These are phyloP conservation scores for Danio choprae DNA, from an alignment of 2,797 vertebrate genomes.

Conservation along the genomic window DNA sequence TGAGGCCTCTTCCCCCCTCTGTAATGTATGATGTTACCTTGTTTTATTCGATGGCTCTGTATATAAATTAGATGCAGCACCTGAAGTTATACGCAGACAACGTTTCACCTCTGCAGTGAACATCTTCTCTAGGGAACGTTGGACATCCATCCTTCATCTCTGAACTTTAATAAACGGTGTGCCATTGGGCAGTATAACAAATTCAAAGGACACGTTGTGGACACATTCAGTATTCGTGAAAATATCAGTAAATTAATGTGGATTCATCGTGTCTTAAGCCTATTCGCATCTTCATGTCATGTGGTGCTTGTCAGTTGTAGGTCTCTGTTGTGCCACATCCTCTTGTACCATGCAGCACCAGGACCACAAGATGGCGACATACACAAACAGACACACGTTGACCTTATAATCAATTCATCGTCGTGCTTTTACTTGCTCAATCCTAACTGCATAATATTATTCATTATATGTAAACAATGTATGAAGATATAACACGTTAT, in stretches of 20 bases:
- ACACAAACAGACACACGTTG: not conserved
- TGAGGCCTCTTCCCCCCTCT: slow-evolving; percentile 31
- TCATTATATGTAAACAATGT: not conserved
- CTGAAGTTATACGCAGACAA: slow-evolving; percentile 68
- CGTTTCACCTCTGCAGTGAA: not conserved
- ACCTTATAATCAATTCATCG: not conserved
- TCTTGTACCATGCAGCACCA: not conserved
- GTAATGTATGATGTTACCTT: slow-evolving; percentile 62
- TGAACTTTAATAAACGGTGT: not conserved
- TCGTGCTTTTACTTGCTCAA: not conserved
- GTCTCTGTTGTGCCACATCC: not conserved
- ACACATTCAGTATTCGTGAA: not conserved
- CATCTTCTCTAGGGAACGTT: not conserved
- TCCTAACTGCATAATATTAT: not conserved
- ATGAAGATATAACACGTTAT: not conserved
- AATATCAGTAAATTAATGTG: not conserved
- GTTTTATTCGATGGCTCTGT: slow-evolving; percentile 61
- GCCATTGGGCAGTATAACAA: not conserved
- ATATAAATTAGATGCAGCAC: slow-evolving; percentile 61
- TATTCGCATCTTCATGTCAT: not conserved
- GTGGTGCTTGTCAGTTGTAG: not conserved
- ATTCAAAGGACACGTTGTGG: not conserved
- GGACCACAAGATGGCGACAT: slow-evolving; percentile 44
- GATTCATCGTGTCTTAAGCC: not conserved
- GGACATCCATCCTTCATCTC: not conserved